Evolutionary conservation across 2,113 vertebrate species (phyloP).

Genomic region (Anhinga rufa): DNA sequence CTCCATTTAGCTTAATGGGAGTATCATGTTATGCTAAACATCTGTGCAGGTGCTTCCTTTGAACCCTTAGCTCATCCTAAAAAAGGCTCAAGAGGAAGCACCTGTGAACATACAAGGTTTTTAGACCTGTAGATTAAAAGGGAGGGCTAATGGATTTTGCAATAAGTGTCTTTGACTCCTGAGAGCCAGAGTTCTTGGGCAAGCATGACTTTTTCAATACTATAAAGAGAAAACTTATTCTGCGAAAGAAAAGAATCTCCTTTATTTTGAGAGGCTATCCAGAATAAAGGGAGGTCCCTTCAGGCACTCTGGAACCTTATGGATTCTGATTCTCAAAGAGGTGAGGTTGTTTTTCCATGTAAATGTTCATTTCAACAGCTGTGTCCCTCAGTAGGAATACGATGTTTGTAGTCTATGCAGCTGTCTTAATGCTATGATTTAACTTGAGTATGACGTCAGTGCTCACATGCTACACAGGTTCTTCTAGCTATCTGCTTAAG

Average conservation of each 20-base stretch:
- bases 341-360: not conserved
- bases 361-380: not conserved
- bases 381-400: not conserved
- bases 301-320: not conserved
- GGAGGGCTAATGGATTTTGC: not conserved
- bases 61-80: conserved; percentile 34
- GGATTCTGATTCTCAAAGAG: not conserved
- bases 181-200: not conserved
- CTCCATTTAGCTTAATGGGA: not conserved
- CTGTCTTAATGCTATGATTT: not conserved
- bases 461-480: not conserved
- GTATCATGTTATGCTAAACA: not conserved
- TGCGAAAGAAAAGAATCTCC: not conserved
- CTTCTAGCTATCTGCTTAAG: not conserved
- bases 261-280: not conserved
- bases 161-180: not conserved
- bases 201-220: not conserved
- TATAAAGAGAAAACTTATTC: not conserved
- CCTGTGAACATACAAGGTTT: not conserved
- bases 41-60: conserved; percentile 57
- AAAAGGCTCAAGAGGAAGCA: conserved; percentile 48
- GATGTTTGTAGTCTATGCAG: not conserved
- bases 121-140: not conserved
- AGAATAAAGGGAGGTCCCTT: not conserved
- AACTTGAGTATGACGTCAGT: not conserved